Evolutionary conservation across 2,113 vertebrate genomes (phyloP), one percentile per base, ranked within the genome.

Genomic region (Amphilophus citrinellus): DNA sequence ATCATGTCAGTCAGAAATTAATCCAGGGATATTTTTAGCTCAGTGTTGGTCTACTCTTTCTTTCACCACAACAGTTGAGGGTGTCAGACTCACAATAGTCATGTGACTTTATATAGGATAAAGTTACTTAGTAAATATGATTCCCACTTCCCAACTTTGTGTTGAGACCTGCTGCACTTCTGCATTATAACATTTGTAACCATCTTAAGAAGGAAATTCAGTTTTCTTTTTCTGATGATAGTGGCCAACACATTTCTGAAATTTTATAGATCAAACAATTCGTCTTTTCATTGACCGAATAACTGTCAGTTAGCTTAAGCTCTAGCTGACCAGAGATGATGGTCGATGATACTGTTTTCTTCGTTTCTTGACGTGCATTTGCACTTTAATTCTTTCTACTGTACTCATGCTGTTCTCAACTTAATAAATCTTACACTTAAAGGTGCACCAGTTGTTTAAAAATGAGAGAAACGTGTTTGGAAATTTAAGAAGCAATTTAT

Each of bases 1-100:
- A 27, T 68, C 42, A 20, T 53, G 56, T 77, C 62, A 30, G 53
- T 79, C 61, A 77, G 50, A 86, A 65, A 81, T 80, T 4, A 73
- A 61, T 42, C 27, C n/a, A 7, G 58, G 10, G 5, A 68, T 61
- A 76, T 57, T 79, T 82, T 84, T 66, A 42, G 59, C n/a, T 59
- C 9, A 1, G 2, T 6, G 32, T n/a, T 10, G 3, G 20, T 37
- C 68, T 80, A 57, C 39, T 59, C 22, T 9, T 15, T 57, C 4
- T 53, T 79, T 65, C 22, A 39, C 57, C 61, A 47, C 22, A 56
- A 20, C 66, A 75, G 18, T 35, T 17, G 18, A 5, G 42, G 15
- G 22, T 44, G 0, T 3, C 66, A 53, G 58, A 60, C 66, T 27
- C 47, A 79, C 50, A 73, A 20, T 53, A 53, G 39, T 24, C 18